phyloP scores from a whole-genome alignment of 1,140 invertebrate genomes.

The Meloidogyne exigua region DNA sequence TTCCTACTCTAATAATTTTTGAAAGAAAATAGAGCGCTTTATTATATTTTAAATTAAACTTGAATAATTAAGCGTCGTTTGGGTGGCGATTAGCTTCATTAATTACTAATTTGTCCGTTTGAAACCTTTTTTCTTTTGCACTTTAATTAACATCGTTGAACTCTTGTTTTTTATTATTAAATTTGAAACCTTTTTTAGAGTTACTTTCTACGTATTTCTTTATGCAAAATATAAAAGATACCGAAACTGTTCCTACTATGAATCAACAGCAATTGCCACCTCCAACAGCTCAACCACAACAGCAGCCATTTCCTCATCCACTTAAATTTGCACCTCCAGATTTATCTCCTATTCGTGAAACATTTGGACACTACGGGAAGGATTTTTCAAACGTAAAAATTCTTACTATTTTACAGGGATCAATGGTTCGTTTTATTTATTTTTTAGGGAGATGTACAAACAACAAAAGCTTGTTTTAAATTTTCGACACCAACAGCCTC shows the following conservation, averaged over 20 bases:
- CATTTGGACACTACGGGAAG: slow-evolving; percentile 44
- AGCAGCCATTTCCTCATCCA: slow-evolving; percentile 1
- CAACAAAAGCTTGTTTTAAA: no score
- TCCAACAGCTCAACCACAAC: neutral
- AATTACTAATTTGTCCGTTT: no score
- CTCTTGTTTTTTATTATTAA: no score
- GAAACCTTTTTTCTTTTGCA: no score
- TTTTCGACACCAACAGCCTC: neutral
- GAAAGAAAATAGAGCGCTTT: no score
- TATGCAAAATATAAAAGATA: neutral
- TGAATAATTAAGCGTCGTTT: no score
- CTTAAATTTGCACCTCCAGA: slow-evolving; percentile 24
- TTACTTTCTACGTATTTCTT: neutral
- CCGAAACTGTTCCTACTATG: neutral
- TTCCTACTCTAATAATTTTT: no score
- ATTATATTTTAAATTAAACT: no score
- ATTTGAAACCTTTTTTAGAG: neutral
- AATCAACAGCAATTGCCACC: neutral
- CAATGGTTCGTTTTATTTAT: slow-evolving; percentile 23
- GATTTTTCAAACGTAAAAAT: slow-evolving; percentile 50
- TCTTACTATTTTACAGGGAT: slow-evolving; percentile 35
- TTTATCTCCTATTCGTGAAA: slow-evolving; percentile 48
- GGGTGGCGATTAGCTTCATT: no score
- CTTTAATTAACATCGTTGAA: no score
- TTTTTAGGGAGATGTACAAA: neutral